Evolutionary conservation across 2,113 vertebrate species (phyloP).

Genomic region (Tonatia bakeri): DNA sequence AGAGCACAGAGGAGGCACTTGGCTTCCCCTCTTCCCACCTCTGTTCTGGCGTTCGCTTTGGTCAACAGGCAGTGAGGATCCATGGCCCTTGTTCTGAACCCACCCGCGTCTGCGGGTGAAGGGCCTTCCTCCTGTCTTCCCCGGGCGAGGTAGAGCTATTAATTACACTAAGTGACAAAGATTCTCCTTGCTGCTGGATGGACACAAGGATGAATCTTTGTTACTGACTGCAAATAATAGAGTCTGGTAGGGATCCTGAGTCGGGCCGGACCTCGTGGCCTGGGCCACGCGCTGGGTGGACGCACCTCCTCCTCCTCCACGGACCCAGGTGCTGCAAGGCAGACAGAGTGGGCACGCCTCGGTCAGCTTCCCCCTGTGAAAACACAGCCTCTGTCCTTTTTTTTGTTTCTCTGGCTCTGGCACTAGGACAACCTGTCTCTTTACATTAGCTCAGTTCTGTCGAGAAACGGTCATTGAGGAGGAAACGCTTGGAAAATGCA

Average conservation of each 20-base stretch:
- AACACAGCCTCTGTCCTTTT: background rate
- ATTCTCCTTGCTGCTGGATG: slow-evolving; percentile 75
- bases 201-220: slow-evolving; percentile 86
- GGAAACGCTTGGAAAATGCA: slow-evolving; percentile 58
- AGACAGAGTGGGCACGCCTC: slow-evolving; percentile 41
- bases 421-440: slow-evolving; percentile 57
- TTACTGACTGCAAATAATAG: slow-evolving; percentile 80
- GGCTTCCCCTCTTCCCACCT: background rate
- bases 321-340: background rate
- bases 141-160: slow-evolving; percentile 27
- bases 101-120: fast-evolving
- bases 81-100: fast-evolving
- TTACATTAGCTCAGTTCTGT: slow-evolving; percentile 63
- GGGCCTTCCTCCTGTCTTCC: background rate
- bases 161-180: slow-evolving; percentile 83
- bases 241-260: background rate
- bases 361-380: background rate
- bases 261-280: background rate
- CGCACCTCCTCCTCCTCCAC: background rate
- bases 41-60: background rate
- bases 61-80: background rate
- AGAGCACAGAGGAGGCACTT: no score
- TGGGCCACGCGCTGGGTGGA: fast-evolving
- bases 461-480: slow-evolving; percentile 56
- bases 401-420: slow-evolving; percentile 37